Evolutionary conservation across 2,113 vertebrate genomes (phyloP), one percentile per base, ranked within the genome.

Genomic region (Macrotus californicus): DNA sequence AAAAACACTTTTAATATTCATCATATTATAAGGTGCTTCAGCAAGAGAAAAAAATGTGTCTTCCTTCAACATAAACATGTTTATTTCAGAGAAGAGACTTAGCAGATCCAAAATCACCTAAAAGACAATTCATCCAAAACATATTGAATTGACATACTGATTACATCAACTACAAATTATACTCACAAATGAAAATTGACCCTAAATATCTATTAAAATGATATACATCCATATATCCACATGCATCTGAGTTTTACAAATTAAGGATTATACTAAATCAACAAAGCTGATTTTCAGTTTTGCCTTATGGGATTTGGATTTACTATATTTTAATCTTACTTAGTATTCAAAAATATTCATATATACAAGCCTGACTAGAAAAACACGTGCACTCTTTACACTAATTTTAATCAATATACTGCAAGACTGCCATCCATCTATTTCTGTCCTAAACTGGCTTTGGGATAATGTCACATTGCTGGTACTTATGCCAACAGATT

Each of bases 121-220:
- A 95, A 83, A 93, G 59, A 77, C 61, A 96, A 64, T 50, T 75
- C 21, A 87, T 29, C 56, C 19, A 84, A 84, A 94, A 82, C 19
- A 72, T 84, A 59, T 0, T 66, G 39, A 72, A 64, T 10, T 56
- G 70, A 75, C 29, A 92, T 26, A 46, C 1, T 66, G 39, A 72
- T 39, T 29, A 11, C 43, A n/a, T n/a, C 85, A 84, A 81, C 12
- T 76, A 61, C 64, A 94, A 77, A 50, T 29, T 29, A 83, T 22
- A 72, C 29, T 67, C 31, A 79, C 39, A 19, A 83, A 75, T 75
- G 70, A 56, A 15, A 72, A 13, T 0, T 56, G 14, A 56, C 18
- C 43, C 64, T 41, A 92, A 31, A 7, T 83, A 87, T 43, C 6
- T 46, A 64, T 75, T 79, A 69, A 83, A 87, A 61, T 26, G 39